Evolutionary conservation across 2,888 invertebrate genomes (phyloP).

Genomic region (Encarsia formosa): DNA sequence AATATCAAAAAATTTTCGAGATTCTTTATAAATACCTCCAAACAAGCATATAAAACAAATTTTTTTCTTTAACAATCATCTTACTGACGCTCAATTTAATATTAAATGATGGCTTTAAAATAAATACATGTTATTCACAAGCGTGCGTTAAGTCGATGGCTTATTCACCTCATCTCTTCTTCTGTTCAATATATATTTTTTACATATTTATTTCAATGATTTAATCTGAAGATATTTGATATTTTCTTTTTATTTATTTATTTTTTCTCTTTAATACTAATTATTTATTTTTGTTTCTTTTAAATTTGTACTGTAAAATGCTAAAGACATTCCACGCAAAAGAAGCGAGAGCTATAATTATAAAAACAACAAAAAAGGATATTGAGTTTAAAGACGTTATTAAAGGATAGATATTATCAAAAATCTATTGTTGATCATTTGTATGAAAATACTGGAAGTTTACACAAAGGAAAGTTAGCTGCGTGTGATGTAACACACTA

Average conservation of each 20-base stretch:
- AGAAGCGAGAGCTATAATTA: constrained; percentile 27
- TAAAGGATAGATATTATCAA: constrained; percentile 24
- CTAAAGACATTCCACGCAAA: constrained; percentile 31
- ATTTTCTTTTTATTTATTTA: constrained; percentile 4
- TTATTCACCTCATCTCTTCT: constrained; percentile 19
- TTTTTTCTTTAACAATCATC: constrained; percentile 3
- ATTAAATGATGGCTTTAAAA: constrained; percentile 14
- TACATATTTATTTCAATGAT: constrained; percentile 15
- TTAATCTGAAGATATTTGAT: constrained; percentile 21
- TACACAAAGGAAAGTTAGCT: constrained; percentile 32
- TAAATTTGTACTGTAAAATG: constrained; percentile 31
- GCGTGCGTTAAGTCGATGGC: constrained; percentile 23
- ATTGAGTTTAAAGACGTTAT: constrained; percentile 23
- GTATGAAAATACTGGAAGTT: constrained; percentile 46
- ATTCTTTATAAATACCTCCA: constrained; percentile 3
- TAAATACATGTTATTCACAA: constrained; percentile 18
- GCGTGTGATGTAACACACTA: constrained; percentile 18
- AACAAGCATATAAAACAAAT: constrained; percentile 8
- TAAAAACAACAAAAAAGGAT: constrained; percentile 28
- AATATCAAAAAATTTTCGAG: constrained; percentile 15
- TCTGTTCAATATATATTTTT: constrained; percentile 20
- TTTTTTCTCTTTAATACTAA: neutral
- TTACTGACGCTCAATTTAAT: constrained; percentile 19
- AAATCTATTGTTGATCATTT: constrained; percentile 31
- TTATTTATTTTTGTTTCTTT: constrained; percentile 2